Evolutionary conservation across 2,113 vertebrate species (phyloP).

Genomic region (Oryzias javanicus): DNA sequence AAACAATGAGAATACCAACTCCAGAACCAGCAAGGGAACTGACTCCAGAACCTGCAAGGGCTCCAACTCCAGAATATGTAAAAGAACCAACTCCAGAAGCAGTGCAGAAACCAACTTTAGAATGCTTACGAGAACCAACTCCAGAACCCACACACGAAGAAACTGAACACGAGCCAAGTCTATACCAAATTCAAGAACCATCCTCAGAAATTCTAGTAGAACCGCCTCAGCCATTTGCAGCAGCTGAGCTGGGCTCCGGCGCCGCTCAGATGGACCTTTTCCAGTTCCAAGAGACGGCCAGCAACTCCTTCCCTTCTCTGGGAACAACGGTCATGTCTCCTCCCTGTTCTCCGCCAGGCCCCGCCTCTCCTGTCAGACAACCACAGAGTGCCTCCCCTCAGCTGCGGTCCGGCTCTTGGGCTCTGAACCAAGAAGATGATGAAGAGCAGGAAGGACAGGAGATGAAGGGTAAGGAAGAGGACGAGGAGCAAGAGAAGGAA

Average conservation of each 20-base stretch:
- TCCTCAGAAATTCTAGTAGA: slow-evolving; percentile 19
- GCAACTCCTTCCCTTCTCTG: slow-evolving; percentile 48
- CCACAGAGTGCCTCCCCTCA: slow-evolving; percentile 39
- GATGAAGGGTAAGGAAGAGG: slow-evolving; percentile 11
- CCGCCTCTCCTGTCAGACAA: slow-evolving; percentile 50
- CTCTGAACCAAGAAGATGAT: slow-evolving; percentile 25
- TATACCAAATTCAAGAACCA: neutral
- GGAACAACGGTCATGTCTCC: slow-evolving; percentile 76
- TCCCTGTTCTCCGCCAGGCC: slow-evolving; percentile 68
- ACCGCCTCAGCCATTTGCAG: slow-evolving; percentile 5
- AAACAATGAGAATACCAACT: slow-evolving; percentile 1
- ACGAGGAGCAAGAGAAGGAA: slow-evolving; percentile 41
- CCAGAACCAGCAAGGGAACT: neutral
- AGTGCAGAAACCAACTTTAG: neutral
- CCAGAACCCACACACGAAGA: slow-evolving; percentile 20
- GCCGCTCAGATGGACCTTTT: slow-evolving; percentile 48
- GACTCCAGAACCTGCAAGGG: neutral
- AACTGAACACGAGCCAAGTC: slow-evolving; percentile 10
- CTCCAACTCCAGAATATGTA: neutral
- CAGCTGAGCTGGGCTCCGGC: slow-evolving; percentile 16
- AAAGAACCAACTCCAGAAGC: slow-evolving; percentile 14
- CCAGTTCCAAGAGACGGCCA: slow-evolving; percentile 39
- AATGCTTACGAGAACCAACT: neutral
- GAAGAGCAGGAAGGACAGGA: slow-evolving; percentile 17
- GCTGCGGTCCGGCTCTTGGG: slow-evolving; percentile 53